A percentile compares a stretch with the other conserved stretches of the same genome.
These are phyloP conservation scores for Sesamia inferens DNA, from an alignment of 2,888 invertebrate genomes.

Conservation along the genomic window DNA sequence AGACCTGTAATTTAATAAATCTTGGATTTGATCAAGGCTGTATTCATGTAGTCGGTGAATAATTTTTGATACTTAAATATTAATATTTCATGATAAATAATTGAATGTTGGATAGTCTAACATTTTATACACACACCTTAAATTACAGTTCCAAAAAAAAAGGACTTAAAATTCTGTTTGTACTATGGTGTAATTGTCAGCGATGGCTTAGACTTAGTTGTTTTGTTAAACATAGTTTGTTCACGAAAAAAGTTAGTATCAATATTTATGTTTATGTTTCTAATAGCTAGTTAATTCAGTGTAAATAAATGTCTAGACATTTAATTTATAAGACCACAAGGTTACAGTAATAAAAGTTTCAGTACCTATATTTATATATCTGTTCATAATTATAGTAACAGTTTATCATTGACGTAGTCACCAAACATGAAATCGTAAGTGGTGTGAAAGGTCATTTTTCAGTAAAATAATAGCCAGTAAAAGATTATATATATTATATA, in stretches of 20 bases:
- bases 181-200: background rate
- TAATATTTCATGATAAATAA: background rate
- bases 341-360: too few relatives aligned
- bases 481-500: background rate
- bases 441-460: background rate
- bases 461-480: background rate
- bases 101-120: background rate
- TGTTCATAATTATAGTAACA: background rate
- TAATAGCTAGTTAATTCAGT: too few relatives aligned
- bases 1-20: background rate
- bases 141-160: constrained; percentile 2
- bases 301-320: too few relatives aligned
- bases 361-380: too few relatives aligned
- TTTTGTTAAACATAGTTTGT: background rate
- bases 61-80: background rate
- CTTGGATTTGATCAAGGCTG: background rate
- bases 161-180: background rate
- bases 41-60: background rate
- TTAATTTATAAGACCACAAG: too few relatives aligned
- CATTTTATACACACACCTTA: background rate
- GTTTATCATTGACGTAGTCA: background rate
- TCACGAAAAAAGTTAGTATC: constrained; percentile 1
- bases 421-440: background rate
- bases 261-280: too few relatives aligned
- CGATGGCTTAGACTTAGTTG: background rate